These are phyloP conservation scores for Didymodactylos carnosus DNA, from an alignment of 2,888 invertebrate species.

Conservation along the genomic window DNA sequence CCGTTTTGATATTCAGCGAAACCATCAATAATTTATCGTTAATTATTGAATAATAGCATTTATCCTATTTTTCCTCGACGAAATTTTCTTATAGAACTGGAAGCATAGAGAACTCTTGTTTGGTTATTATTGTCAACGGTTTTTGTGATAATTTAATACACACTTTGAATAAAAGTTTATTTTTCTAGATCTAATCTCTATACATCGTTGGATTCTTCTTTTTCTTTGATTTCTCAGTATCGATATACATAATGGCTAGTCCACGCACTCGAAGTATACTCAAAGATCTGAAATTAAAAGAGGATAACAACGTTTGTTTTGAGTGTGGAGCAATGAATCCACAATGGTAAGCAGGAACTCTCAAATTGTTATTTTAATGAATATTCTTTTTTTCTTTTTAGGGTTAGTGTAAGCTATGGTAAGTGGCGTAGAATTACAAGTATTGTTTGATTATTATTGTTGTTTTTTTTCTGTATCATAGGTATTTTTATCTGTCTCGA, in stretches of 20 bases:
- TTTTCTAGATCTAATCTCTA: neutral
- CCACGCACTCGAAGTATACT: conserved; percentile 75
- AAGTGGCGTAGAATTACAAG: too few relatives aligned
- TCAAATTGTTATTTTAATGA: too few relatives aligned
- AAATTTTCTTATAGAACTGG: too few relatives aligned
- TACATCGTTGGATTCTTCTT: too few relatives aligned
- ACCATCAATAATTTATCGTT: too few relatives aligned
- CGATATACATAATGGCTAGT: conserved; percentile 83
- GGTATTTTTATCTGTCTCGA: conserved; percentile 86
- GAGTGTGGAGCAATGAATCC: conserved; percentile 90
- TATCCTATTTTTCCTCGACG: too few relatives aligned
- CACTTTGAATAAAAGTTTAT: neutral
- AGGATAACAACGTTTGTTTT: conserved; percentile 93
- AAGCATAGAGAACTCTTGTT: neutral
- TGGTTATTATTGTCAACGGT: neutral
- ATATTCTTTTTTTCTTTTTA: too few relatives aligned
- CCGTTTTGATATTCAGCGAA: too few relatives aligned
- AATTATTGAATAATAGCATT: too few relatives aligned
- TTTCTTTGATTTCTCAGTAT: too few relatives aligned
- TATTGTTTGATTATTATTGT: too few relatives aligned
- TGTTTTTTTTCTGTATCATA: neutral
- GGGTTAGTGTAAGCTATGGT: too few relatives aligned
- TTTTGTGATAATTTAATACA: neutral
- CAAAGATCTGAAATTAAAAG: conserved; percentile 62
- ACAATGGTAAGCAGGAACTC: conserved; percentile 96